Evolutionary conservation across 2,888 invertebrate genomes (phyloP).

Genomic region (Apamea epomidion): DNA sequence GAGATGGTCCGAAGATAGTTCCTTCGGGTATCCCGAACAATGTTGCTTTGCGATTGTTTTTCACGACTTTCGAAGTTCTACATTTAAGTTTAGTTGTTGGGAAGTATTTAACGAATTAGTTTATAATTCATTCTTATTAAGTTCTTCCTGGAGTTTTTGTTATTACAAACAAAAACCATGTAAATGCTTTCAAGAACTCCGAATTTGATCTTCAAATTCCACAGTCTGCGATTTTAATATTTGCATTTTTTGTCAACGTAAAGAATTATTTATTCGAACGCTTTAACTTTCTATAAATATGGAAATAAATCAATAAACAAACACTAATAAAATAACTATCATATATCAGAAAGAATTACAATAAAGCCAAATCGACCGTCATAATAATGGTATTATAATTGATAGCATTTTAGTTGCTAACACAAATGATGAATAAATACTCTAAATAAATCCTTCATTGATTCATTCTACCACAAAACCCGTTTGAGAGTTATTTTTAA

Average conservation of each 20-base stretch:
- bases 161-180: not conserved
- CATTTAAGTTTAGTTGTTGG: too few species aligned
- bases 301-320: constrained; percentile 10
- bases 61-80: not conserved
- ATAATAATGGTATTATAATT: constrained; percentile 29
- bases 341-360: constrained; percentile 10
- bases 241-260: not conserved
- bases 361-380: constrained; percentile 4
- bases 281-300: not conserved
- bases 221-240: not conserved
- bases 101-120: not conserved
- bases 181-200: not conserved
- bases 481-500: constrained; percentile 26
- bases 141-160: not conserved
- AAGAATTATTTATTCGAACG: not conserved
- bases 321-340: not conserved
- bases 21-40: not conserved
- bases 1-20: not conserved
- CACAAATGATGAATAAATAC: constrained; percentile 16
- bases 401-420: constrained; percentile 22
- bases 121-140: not conserved
- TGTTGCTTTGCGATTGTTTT: not conserved
- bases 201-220: not conserved
- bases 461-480: constrained; percentile 14
- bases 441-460: constrained; percentile 25